Conservation (phyloP, 2,888 invertebrate genomes). For the Aspidiotus rigidus region DNA sequence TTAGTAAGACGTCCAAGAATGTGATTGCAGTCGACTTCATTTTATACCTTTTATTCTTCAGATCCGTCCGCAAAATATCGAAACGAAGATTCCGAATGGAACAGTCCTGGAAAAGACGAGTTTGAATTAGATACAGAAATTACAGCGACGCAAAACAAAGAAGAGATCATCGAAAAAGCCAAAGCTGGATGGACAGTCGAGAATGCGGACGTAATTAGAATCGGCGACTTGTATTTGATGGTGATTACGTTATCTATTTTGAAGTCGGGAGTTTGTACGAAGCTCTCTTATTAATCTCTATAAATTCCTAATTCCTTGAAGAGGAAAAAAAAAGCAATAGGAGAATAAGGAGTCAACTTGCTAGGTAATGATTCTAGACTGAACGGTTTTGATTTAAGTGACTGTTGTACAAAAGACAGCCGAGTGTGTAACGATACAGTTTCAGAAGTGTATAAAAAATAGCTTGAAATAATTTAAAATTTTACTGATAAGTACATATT, state of each 20-base stretch:
- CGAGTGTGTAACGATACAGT: too few relatives aligned
- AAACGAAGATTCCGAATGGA: conserved; percentile 39
- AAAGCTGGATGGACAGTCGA: conserved; percentile 67
- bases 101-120: conserved; percentile 47
- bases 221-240: conserved; percentile 86
- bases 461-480: too few relatives aligned
- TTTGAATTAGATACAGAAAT: conserved; percentile 37
- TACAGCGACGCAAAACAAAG: conserved; percentile 39
- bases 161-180: conserved; percentile 37
- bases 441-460: too few relatives aligned
- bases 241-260: conserved; percentile 43
- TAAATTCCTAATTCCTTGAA: too few relatives aligned
- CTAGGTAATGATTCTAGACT: too few relatives aligned
- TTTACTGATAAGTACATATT: too few relatives aligned
- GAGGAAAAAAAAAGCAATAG: too few relatives aligned
- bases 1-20: too few relatives aligned
- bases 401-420: too few relatives aligned
- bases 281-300: too few relatives aligned
- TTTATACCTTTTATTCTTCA: conserved; percentile 39
- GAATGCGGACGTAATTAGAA: conserved; percentile 67
- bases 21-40: neutral
- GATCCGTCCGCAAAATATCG: conserved; percentile 38
- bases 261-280: neutral
- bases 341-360: too few relatives aligned
- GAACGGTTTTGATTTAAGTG: too few relatives aligned